phyloP scores from a whole-genome alignment of 1,140 invertebrate species.

The Apocrypta bakeri region DNA sequence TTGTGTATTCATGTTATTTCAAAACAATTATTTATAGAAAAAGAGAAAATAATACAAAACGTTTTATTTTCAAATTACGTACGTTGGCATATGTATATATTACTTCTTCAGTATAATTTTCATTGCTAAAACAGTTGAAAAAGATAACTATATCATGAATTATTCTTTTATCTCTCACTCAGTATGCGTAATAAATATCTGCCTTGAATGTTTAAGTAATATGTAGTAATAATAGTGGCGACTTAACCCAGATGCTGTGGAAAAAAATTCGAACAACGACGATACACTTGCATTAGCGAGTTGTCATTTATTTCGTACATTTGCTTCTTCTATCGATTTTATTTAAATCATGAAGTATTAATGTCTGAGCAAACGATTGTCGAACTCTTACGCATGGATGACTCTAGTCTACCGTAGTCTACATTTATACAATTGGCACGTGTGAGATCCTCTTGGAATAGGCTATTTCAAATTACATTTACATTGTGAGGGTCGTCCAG shows the following conservation, averaged over 20 bases:
- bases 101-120: too few species aligned
- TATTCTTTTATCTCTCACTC: not conserved
- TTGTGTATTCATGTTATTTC: not conserved
- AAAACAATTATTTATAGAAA: not conserved
- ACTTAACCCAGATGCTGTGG: not conserved
- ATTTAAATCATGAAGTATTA: not conserved
- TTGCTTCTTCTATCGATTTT: not conserved
- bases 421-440: conserved; percentile 15
- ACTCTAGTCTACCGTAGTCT: not conserved
- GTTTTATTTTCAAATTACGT: not conserved
- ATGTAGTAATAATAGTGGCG: not conserved
- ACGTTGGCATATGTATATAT: too few species aligned
- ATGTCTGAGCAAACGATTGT: conserved; percentile 9
- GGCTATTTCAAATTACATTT: not conserved
- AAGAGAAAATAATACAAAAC: not conserved
- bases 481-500: not conserved
- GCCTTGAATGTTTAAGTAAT: not conserved
- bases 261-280: not conserved
- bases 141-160: not conserved
- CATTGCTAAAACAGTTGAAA: conserved; percentile 1
- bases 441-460: conserved; percentile 20
- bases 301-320: not conserved
- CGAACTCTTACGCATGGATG: not conserved
- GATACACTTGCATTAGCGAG: not conserved
- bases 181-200: not conserved